These are phyloP conservation scores for Crotalus viridis DNA, from an alignment of 2,113 vertebrate genomes.

Conservation along the genomic window DNA sequence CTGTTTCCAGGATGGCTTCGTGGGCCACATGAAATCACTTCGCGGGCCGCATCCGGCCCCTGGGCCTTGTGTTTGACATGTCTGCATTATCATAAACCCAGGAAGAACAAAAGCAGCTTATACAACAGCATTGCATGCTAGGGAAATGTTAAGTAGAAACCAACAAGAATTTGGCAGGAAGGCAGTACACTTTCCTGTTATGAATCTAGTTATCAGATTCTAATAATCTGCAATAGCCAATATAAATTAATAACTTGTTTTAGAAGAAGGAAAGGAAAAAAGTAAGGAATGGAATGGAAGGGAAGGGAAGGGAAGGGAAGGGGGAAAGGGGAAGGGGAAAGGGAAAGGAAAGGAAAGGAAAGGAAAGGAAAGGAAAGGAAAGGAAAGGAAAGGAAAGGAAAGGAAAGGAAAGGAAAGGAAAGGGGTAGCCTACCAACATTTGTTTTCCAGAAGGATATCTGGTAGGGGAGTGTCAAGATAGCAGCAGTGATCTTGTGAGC, in stretches of 20 bases:
- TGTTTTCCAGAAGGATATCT: neutral
- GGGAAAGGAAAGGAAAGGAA: too few species aligned
- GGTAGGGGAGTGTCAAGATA: neutral
- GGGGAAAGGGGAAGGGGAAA: too few species aligned
- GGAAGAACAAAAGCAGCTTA: neutral
- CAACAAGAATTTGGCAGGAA: neutral
- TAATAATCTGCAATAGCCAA: neutral
- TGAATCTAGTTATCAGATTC: neutral
- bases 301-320: accelerated
- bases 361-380: too few species aligned
- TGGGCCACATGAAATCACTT: too few species aligned
- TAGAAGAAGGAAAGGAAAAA: too few species aligned
- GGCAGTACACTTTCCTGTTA: neutral
- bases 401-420: neutral
- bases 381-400: neutral
- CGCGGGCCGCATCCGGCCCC: too few species aligned
- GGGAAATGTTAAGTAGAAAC: neutral
- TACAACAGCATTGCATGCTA: neutral
- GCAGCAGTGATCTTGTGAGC: neutral
- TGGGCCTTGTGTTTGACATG: too few species aligned
- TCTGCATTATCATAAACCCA: neutral
- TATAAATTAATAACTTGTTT: neutral
- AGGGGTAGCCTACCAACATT: neutral
- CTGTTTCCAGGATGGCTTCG: too few species aligned
- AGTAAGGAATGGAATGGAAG: too few species aligned